Percentiles rank a stretch among this genome's conserved stretches.
Evolutionary conservation across 2,113 vertebrate species (phyloP).

Genomic region (Muscicapa adusta): DNA sequence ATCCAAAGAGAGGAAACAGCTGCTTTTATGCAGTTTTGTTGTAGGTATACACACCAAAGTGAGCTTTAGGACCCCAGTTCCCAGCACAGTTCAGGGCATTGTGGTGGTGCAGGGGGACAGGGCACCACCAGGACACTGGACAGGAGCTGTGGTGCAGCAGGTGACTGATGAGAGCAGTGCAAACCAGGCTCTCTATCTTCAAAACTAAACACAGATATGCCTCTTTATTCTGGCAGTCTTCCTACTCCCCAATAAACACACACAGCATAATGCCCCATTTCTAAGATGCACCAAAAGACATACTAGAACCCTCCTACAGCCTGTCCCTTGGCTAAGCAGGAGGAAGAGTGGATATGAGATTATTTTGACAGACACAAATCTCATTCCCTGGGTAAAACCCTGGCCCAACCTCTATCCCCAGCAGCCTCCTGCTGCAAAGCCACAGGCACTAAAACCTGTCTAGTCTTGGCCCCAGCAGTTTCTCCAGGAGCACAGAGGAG

Average conservation of each 20-base stretch:
- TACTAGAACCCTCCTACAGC: neutral
- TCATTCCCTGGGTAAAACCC: neutral
- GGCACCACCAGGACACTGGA: neutral
- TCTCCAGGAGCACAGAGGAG: neutral
- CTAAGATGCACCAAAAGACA: neutral
- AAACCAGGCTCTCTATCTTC: neutral
- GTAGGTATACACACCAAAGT: neutral
- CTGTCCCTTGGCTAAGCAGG: neutral
- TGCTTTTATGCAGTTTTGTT: neutral
- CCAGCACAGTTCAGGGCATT: neutral
- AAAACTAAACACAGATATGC: neutral
- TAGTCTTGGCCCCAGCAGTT: neutral
- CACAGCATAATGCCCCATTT: neutral
- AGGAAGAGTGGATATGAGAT: neutral
- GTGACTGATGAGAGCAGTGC: neutral
- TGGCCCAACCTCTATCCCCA: neutral
- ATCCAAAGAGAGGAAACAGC: too few species aligned
- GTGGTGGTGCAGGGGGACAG: neutral
- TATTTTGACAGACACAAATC: neutral
- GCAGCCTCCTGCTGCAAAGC: neutral
- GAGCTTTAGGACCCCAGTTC: neutral
- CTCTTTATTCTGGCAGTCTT: neutral
- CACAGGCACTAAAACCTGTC: neutral
- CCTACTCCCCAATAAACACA: neutral
- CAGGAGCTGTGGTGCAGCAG: neutral